Conservation (phyloP, 2,113 vertebrate genomes). For the Amblyopsis rosae region DNA sequence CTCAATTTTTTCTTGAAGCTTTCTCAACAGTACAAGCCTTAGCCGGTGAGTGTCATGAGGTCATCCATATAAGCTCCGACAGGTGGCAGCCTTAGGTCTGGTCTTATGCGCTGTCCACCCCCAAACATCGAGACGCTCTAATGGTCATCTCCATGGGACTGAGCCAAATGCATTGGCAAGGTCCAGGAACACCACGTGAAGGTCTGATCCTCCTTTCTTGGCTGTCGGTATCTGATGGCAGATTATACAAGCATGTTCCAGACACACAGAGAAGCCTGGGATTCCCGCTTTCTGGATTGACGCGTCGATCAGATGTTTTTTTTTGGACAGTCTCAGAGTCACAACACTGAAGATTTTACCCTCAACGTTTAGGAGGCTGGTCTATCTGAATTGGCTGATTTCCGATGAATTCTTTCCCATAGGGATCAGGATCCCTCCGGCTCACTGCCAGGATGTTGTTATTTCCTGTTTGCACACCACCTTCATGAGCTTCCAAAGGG, state of each 20-base stretch:
- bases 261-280: no score
- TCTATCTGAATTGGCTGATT: slow-evolving; percentile 3
- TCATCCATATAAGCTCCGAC: slow-evolving; percentile 18
- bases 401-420: slow-evolving; percentile 5
- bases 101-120: not conserved
- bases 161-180: no score
- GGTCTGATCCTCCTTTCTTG: no score
- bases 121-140: not conserved
- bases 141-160: no score
- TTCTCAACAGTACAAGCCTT: not conserved
- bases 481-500: slow-evolving; percentile 8
- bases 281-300: no score
- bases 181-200: no score
- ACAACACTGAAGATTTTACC: slow-evolving; percentile 13
- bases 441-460: no score
- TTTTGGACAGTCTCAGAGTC: slow-evolving; percentile 2
- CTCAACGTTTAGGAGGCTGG: slow-evolving; percentile 23
- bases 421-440: not conserved
- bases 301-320: no score
- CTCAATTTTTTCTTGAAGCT: slow-evolving; percentile 2
- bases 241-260: no score
- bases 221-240: no score
- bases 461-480: not conserved
- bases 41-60: slow-evolving; percentile 10
- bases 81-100: not conserved